Evolutionary conservation across 2,113 vertebrate species (phyloP).

Genomic region (Carettochelys insculpta): DNA sequence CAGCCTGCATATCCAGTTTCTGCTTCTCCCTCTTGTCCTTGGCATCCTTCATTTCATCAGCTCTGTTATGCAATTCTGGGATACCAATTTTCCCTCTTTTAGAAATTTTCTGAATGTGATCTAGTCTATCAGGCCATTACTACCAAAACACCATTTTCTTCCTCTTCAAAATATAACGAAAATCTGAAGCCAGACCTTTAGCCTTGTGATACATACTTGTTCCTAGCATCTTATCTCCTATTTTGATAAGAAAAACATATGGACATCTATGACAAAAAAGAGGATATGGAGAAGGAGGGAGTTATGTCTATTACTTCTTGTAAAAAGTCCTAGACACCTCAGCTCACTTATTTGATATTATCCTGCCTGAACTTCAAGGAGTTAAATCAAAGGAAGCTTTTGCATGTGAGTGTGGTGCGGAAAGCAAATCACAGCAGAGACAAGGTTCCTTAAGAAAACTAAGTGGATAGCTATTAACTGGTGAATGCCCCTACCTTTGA

Average conservation of each 20-base stretch:
- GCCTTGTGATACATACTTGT: not conserved
- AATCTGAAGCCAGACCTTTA: not conserved
- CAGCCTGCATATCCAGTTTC: not conserved
- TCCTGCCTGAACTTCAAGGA: not conserved
- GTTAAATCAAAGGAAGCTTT: not conserved
- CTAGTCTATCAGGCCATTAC: accelerated
- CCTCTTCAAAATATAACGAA: not conserved
- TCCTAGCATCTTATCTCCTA: not conserved
- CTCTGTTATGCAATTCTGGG: not conserved
- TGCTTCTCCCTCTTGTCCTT: not conserved
- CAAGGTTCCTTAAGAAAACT: not conserved
- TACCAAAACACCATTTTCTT: not conserved
- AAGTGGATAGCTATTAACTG: accelerated
- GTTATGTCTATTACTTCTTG: not conserved
- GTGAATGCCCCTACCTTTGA: not conserved
- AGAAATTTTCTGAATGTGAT: not conserved
- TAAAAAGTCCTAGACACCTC: not conserved
- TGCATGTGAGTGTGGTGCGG: no score
- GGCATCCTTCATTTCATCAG: not conserved
- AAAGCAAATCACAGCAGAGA: not conserved
- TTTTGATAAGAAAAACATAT: no score
- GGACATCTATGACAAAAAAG: not conserved
- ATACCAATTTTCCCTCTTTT: not conserved
- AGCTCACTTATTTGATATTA: not conserved
- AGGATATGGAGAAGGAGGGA: not conserved